phyloP scores from a whole-genome alignment of 2,888 invertebrate species.

The Eupithecia inturbata region DNA sequence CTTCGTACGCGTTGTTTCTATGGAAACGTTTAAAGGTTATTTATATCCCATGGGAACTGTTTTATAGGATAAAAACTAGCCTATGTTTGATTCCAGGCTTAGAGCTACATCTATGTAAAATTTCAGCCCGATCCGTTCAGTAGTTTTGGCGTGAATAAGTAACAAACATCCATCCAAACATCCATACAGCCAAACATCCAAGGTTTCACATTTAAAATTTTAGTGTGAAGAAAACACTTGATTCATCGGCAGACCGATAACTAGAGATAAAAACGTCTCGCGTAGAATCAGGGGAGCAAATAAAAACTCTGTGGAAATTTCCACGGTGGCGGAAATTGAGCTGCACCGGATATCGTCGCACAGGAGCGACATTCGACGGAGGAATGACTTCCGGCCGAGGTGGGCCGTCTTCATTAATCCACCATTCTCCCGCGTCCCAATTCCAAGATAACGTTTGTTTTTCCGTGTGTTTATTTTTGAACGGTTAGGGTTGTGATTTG shows the following conservation, averaged over 20 bases:
- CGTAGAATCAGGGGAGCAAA: slow-evolving; percentile 65
- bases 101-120: no score
- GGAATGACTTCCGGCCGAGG: slow-evolving; percentile 76
- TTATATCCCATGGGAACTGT: no score
- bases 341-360: slow-evolving; percentile 82
- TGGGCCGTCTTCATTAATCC: slow-evolving; percentile 73
- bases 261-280: slow-evolving; percentile 44
- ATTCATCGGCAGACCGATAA: slow-evolving; percentile 21
- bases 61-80: no score
- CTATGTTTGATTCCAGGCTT: no score
- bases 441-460: slow-evolving; percentile 51
- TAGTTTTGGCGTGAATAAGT: no score
- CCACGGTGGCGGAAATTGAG: slow-evolving; percentile 79
- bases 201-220: no score
- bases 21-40: no score
- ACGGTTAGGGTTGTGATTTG: slow-evolving; percentile 31
- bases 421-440: slow-evolving; percentile 61
- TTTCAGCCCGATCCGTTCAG: no score
- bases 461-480: slow-evolving; percentile 46
- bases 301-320: slow-evolving; percentile 71
- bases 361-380: slow-evolving; percentile 77
- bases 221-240: slow-evolving; percentile 11
- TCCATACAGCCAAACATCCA: no score
- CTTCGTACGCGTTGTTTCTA: no score
- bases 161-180: no score